Base-by-base conservation (phyloP, 1,140 invertebrate genomes). In the Chironomus tepperi region DNA sequence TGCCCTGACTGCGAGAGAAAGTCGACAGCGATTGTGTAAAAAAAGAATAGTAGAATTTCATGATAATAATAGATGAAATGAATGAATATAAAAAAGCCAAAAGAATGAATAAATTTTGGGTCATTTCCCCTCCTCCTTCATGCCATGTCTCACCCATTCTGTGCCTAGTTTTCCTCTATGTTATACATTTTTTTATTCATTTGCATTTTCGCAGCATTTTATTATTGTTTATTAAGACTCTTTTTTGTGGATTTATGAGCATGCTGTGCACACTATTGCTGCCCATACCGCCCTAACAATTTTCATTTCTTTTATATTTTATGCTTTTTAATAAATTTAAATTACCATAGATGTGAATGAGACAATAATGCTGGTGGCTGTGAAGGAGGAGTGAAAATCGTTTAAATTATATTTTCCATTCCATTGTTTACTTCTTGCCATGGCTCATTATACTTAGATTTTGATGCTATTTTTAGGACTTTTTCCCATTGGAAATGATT, bases 261-360 rank as follows among this genome's bases (percentile, higher is more conserved):
- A 57, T 57, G 47, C 47, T 57, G 47, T 57, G 47, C 24, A 34
- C 24, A 34, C 47, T 57, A n/a, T 57, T 57, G 47, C n/a, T 57
- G 10, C 47, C 47, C 47, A n/a, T n/a, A n/a, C 47, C 47, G n/a
- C 47, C 47, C 47, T n/a, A 12, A 57, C n/a, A 57, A 57, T 57
- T 57, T 57, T 57, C 47, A 57, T 57, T 57, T n/a, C 47, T 15
- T 57, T 57, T n/a, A 15, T n/a, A 12, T 57, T 34, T 57, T 57
- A 57, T 57, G 12, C 47, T 57, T 57, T 57, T 57, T 57, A 57
- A 57, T 57, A 57, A 57, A 57, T 57, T 57, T 57, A 57, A 57
- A 57, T 57, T 57, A 57, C 47, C 47, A 34, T 2, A 34, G 24
- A 34, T 34, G 24, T 34, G 24, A 34, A 34, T 34, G 24, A 34